Percentiles rank a stretch among this genome's conserved stretches.
phyloP scores from a whole-genome alignment of 35 echinoderm and acorn worm genomes.

The Diadema setosum region DNA sequence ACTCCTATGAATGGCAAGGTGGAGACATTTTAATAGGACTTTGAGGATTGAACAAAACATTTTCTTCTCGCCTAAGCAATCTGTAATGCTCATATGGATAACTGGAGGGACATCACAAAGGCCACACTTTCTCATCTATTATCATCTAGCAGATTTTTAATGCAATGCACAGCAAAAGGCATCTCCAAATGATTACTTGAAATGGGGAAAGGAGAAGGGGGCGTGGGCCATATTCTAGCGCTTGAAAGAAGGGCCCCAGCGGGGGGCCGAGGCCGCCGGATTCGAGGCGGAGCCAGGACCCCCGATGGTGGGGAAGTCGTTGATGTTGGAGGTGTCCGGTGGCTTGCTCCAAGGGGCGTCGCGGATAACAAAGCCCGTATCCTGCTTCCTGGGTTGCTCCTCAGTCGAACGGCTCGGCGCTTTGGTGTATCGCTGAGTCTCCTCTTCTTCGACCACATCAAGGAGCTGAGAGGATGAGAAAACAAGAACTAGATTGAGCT shows the following conservation, averaged over 20 bases:
- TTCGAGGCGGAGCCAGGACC: background rate
- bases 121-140: too few relatives aligned
- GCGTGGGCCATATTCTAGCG: background rate
- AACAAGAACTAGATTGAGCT: background rate
- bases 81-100: too few relatives aligned
- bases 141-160: too few relatives aligned
- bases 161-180: too few relatives aligned
- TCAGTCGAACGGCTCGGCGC: constrained; percentile 64
- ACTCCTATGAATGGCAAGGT: too few relatives aligned
- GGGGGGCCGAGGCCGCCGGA: background rate
- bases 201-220: background rate
- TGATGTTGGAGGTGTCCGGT: constrained; percentile 84
- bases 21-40: too few relatives aligned
- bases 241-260: constrained; percentile 75
- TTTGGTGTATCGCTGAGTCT: constrained; percentile 75
- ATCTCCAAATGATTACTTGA: background rate
- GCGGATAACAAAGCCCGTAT: constrained; percentile 56
- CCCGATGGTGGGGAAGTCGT: constrained; percentile 92
- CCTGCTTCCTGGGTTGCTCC: background rate
- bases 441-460: constrained; percentile 70
- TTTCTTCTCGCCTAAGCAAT: too few relatives aligned
- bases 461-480: constrained; percentile 18
- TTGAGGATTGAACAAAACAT: too few relatives aligned
- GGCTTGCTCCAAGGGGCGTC: constrained; percentile 91
- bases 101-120: too few relatives aligned